phyloP scores from a whole-genome alignment of 1,140 invertebrate genomes.

The Tigriopus japonicus region DNA sequence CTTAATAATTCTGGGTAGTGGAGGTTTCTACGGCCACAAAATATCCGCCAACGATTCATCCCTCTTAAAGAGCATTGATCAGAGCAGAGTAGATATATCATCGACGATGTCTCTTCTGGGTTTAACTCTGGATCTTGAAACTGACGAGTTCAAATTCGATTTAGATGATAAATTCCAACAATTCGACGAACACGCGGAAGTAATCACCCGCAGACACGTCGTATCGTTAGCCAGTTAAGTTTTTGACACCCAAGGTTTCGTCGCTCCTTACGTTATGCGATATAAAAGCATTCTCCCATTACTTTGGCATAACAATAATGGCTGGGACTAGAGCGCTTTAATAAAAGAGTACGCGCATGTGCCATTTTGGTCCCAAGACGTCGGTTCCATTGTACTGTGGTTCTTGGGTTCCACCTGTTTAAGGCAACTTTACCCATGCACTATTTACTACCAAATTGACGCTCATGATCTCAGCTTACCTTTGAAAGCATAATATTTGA shows the following conservation, averaged over 20 bases:
- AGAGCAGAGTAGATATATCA: not conserved
- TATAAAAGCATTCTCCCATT: no score
- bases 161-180: slow-evolving; percentile 2
- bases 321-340: not conserved
- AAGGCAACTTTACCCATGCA: no score
- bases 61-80: not conserved
- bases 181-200: not conserved
- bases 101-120: not conserved
- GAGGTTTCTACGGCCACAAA: slow-evolving; percentile 4
- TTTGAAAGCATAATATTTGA: no score
- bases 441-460: no score
- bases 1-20: not conserved
- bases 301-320: no score
- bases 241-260: slow-evolving; percentile 1
- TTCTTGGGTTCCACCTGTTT: no score
- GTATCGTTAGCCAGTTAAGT: slow-evolving; percentile 2
- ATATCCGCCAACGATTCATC: not conserved
- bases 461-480: no score
- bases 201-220: not conserved
- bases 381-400: no score
- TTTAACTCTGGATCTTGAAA: not conserved
- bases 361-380: no score
- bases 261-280: not conserved
- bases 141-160: not conserved
- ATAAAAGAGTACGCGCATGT: no score